phyloP scores from a whole-genome alignment of 2,888 invertebrate species.

The Coronaproctus castanopsis region DNA sequence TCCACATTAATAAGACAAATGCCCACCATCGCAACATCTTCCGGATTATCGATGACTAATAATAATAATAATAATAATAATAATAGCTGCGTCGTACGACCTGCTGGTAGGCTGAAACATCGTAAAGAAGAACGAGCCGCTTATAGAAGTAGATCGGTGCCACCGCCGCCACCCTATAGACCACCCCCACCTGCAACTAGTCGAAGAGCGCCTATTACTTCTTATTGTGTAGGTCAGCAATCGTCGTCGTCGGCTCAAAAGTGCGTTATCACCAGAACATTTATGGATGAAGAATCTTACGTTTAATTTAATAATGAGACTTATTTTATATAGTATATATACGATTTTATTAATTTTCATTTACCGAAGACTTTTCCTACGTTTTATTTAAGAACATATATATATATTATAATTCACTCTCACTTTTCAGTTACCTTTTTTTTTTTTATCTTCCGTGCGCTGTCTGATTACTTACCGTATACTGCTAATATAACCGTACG shows the following conservation, averaged over 20 bases:
- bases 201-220: conserved; percentile 24
- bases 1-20: conserved; percentile 9
- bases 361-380: no score
- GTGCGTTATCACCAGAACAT: conserved; percentile 22
- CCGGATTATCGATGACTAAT: no score
- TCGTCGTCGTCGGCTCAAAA: conserved; percentile 17
- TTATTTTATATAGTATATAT: no score
- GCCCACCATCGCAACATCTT: neutral
- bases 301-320: no score
- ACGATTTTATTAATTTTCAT: no score
- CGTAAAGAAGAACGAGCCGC: conserved; percentile 22
- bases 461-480: no score
- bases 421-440: no score
- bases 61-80: no score
- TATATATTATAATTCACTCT: no score
- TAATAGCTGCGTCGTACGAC: conserved; percentile 26
- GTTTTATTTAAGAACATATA: no score
- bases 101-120: conserved; percentile 22
- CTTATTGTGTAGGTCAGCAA: conserved; percentile 24
- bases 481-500: no score
- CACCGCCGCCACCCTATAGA: conserved; percentile 23
- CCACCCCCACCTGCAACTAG: conserved; percentile 22
- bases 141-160: conserved; percentile 20
- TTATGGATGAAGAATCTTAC: conserved; percentile 25
- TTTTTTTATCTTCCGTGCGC: no score